Conservation (phyloP, 2,888 invertebrate species). For the Oligia strigilis region DNA sequence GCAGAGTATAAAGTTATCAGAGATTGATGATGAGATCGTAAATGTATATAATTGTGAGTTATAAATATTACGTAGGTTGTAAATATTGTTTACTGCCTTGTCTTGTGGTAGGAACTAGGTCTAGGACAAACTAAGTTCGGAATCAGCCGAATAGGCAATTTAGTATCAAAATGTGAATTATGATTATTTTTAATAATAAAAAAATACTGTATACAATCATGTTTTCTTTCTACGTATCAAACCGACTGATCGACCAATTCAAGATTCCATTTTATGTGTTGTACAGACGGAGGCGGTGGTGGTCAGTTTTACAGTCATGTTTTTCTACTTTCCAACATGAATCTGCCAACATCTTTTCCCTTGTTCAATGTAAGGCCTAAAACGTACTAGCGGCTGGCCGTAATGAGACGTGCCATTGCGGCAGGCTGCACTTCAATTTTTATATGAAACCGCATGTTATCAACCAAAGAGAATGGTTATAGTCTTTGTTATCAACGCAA, state of each 20-base stretch:
- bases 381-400: too few relatives aligned
- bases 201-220: neutral
- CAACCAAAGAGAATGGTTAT: too few relatives aligned
- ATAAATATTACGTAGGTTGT: neutral
- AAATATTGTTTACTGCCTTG: constrained; percentile 12
- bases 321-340: too few relatives aligned
- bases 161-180: neutral
- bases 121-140: constrained; percentile 9
- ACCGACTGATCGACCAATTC: neutral
- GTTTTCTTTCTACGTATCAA: constrained; percentile 15
- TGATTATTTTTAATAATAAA: neutral
- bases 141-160: constrained; percentile 16
- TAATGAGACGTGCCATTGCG: too few relatives aligned
- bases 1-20: neutral
- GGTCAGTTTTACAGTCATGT: neutral
- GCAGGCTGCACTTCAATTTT: too few relatives aligned
- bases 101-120: neutral
- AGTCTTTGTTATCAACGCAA: too few relatives aligned
- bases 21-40: neutral
- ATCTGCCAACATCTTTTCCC: too few relatives aligned
- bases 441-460: too few relatives aligned
- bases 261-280: neutral
- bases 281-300: neutral
- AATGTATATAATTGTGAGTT: constrained; percentile 1
- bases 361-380: too few relatives aligned